Evolutionary conservation across 1,140 invertebrate species (phyloP).

Genomic region (Portunus trituberculatus): DNA sequence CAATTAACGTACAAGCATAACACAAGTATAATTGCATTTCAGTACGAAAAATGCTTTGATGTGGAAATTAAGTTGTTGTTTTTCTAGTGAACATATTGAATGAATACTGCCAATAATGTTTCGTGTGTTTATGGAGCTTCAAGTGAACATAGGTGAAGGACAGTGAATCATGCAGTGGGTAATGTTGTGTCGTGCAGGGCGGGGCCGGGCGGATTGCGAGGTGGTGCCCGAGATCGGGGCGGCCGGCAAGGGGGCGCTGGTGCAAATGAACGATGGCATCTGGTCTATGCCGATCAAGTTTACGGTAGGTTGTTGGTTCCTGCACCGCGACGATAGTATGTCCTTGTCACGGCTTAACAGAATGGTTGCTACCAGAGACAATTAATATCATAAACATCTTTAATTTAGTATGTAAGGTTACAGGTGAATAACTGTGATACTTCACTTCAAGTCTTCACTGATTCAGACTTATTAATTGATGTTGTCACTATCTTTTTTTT

Average conservation of each 20-base stretch:
- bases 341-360: background rate
- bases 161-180: too few relatives aligned
- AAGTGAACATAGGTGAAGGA: too few relatives aligned
- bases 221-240: background rate
- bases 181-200: background rate
- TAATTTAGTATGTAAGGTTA: background rate
- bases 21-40: too few relatives aligned
- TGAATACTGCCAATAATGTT: too few relatives aligned
- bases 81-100: too few relatives aligned
- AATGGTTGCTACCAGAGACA: background rate
- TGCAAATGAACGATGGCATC: background rate
- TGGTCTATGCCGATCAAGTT: background rate
- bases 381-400: background rate
- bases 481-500: too few relatives aligned
- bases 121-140: too few relatives aligned
- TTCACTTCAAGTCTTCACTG: background rate
- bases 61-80: too few relatives aligned
- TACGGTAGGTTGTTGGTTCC: background rate
- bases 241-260: background rate
- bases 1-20: too few relatives aligned
- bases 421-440: background rate
- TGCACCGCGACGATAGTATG: too few relatives aligned
- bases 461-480: background rate
- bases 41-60: too few relatives aligned
- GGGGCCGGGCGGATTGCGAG: background rate